A percentile compares a stretch with the other conserved stretches of the same genome.
These are phyloP conservation scores for Mimachlamys varia DNA, from an alignment of 2,888 invertebrate genomes.

Conservation along the genomic window DNA sequence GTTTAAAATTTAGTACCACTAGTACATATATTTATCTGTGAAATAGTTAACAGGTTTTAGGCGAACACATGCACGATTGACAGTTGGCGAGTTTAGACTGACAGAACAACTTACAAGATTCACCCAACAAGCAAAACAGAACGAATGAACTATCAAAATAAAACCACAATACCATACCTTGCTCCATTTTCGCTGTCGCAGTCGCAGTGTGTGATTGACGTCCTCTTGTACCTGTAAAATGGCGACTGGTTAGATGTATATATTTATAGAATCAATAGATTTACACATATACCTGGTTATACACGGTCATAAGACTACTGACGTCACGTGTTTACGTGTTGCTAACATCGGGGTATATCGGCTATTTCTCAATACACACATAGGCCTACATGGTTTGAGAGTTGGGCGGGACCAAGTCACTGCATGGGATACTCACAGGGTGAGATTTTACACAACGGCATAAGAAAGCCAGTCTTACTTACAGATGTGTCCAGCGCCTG, in stretches of 20 bases:
- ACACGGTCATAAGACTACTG: neutral
- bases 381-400: neutral
- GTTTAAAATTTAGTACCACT: no score
- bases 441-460: neutral
- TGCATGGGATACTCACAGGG: neutral
- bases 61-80: neutral
- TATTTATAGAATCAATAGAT: neutral
- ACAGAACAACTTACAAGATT: neutral
- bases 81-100: neutral
- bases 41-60: no score
- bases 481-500: no score
- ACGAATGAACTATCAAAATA: neutral
- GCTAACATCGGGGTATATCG: conserved; percentile 1
- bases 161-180: neutral
- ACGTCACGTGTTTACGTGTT: conserved; percentile 32
- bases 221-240: neutral
- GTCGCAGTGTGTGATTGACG: neutral
- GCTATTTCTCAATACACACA: conserved; percentile 11
- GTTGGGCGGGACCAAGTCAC: neutral
- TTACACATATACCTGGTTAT: neutral
- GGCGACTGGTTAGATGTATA: conserved; percentile 11
- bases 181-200: neutral
- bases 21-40: no score
- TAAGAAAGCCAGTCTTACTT: neutral
- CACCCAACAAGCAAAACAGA: neutral